Conservation (phyloP, 2,888 invertebrate species). For the Plutella xylostella region DNA sequence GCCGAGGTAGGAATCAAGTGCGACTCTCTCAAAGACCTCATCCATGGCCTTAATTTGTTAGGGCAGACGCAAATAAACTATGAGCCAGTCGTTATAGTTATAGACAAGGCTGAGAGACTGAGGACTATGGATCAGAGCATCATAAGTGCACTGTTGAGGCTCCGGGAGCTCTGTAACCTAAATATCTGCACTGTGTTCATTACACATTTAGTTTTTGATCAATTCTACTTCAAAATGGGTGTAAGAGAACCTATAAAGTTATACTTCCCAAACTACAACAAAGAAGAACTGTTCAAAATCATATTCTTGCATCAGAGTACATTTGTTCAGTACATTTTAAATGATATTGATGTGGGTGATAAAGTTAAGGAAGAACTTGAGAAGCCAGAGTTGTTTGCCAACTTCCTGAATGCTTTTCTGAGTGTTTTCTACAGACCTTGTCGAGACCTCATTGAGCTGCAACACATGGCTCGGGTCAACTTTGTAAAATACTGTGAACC, state of each 20-base stretch:
- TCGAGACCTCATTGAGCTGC: conserved; percentile 85
- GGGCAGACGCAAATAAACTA: conserved; percentile 28
- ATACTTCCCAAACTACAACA: conserved; percentile 84
- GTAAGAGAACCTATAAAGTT: conserved; percentile 78
- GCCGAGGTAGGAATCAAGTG: conserved; percentile 62
- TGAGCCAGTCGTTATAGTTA: conserved; percentile 72
- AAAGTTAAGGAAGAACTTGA: conserved; percentile 37
- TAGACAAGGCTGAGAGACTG: conserved; percentile 86
- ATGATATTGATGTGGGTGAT: conserved; percentile 31
- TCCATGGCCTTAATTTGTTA: conserved; percentile 53
- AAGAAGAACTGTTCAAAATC: conserved; percentile 72
- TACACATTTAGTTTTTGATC: conserved; percentile 84
- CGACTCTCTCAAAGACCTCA: conserved; percentile 77
- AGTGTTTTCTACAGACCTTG: conserved; percentile 88
- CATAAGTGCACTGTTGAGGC: conserved; percentile 76
- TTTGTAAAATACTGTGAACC: conserved; percentile 86
- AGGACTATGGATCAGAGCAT: conserved; percentile 80
- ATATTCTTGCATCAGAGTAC: conserved; percentile 46
- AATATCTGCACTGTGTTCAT: conserved; percentile 82
- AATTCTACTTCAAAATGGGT: conserved; percentile 78
- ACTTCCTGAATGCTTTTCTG: conserved; percentile 85
- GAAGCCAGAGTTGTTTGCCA: conserved; percentile 74
- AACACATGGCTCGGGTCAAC: conserved; percentile 81
- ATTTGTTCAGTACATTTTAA: conserved; percentile 39
- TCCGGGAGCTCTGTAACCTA: conserved; percentile 78